These are phyloP conservation scores for Arctopsyche grandis DNA, from an alignment of 1,140 invertebrate genomes.

Conservation along the genomic window DNA sequence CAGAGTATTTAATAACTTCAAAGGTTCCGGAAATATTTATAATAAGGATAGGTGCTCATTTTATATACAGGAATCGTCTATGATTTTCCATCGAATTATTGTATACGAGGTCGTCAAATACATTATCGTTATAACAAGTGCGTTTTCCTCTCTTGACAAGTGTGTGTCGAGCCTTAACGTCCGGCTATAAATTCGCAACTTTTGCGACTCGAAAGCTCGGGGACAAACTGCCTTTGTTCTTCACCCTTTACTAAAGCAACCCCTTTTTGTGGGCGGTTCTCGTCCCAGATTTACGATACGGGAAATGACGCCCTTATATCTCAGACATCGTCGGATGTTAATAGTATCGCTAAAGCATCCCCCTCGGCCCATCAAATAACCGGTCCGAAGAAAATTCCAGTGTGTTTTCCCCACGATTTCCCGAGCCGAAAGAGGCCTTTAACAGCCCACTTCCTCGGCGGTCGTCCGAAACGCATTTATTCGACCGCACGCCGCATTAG, in stretches of 20 bases:
- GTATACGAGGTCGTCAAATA: background rate
- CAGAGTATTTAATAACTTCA: no score
- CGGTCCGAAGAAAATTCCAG: no score
- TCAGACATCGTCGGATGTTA: background rate
- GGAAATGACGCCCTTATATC: background rate
- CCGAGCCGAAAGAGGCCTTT: no score
- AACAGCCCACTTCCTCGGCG: no score
- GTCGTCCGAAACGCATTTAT: background rate
- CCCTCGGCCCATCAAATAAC: constrained; percentile 1
- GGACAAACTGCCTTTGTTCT: constrained; percentile 16
- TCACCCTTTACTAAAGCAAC: background rate
- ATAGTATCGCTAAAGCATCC: background rate
- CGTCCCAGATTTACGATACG: background rate
- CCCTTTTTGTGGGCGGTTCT: no score
- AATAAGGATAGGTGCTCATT: no score
- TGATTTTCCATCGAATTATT: no score
- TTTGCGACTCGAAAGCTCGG: background rate
- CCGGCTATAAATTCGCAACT: background rate
- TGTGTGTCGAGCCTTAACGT: background rate
- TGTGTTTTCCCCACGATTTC: no score
- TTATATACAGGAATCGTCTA: no score
- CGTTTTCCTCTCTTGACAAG: background rate
- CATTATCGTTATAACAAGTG: background rate
- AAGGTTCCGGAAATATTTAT: no score
- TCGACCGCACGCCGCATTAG: background rate